Evolutionary conservation across 2,113 vertebrate genomes (phyloP).

Genomic region (Lichenostomus cassidix): DNA sequence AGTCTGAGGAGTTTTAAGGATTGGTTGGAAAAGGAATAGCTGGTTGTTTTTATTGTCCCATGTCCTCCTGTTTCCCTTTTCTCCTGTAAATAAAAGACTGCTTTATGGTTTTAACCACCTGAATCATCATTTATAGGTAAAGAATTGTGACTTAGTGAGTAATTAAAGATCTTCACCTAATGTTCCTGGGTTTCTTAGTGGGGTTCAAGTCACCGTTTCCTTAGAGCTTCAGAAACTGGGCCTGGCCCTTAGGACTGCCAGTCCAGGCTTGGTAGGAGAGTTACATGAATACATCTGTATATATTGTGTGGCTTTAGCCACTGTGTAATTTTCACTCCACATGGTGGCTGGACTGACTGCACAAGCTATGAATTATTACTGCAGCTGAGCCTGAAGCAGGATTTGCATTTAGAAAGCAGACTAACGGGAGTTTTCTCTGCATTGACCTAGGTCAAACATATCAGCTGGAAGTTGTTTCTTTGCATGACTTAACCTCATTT

Average conservation of each 20-base stretch:
- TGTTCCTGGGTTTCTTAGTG: neutral
- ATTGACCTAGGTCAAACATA: constrained; percentile 51
- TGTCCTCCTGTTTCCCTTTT: neutral
- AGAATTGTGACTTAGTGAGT: neutral
- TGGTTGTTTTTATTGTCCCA: neutral
- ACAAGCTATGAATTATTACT: constrained; percentile 35
- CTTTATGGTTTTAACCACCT: neutral
- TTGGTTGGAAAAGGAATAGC: neutral
- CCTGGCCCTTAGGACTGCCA: neutral
- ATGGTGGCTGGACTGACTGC: neutral
- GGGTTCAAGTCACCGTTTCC: neutral
- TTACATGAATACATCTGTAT: neutral
- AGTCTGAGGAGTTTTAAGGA: neutral
- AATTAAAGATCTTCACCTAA: neutral
- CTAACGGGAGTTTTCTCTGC: neutral
- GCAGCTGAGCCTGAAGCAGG: neutral
- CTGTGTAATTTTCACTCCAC: neutral
- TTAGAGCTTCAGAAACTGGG: neutral
- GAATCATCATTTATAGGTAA: neutral
- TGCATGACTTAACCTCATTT: constrained; percentile 49
- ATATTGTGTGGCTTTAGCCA: neutral
- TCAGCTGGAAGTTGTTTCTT: constrained; percentile 51
- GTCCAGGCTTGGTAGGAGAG: neutral
- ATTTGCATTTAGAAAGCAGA: constrained; percentile 1
- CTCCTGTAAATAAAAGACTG: neutral